phyloP scores from a whole-genome alignment of 2,888 invertebrate species.

The Agrotis puta region DNA sequence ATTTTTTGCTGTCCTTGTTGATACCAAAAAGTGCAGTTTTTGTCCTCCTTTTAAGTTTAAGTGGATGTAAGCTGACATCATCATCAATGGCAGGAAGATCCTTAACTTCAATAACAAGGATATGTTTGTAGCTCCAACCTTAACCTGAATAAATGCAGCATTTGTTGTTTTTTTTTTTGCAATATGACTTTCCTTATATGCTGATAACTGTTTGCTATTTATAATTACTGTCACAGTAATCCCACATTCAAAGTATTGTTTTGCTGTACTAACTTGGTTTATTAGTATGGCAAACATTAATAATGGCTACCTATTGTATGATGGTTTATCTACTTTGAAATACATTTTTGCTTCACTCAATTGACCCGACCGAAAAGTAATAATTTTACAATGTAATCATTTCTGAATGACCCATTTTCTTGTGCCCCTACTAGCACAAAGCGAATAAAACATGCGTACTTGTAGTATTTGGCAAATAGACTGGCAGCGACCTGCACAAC shows the following conservation, averaged over 20 bases:
- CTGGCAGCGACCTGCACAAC: not conserved
- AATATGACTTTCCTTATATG: conserved; percentile 8
- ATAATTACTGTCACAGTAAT: not conserved
- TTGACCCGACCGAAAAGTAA: not conserved
- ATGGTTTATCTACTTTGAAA: not conserved
- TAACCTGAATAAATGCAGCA: conserved; percentile 24
- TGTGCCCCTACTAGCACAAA: not conserved
- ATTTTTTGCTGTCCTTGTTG: not conserved
- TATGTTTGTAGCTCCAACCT: conserved; percentile 10
- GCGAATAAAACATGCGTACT: not conserved
- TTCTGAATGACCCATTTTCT: conserved; percentile 19
- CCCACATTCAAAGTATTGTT: not conserved
- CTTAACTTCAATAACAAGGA: conserved; percentile 20
- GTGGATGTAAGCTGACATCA: conserved; percentile 24
- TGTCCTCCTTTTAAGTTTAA: conserved; percentile 17
- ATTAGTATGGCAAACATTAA: not conserved
- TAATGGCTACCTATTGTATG: not conserved
- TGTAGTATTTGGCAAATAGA: not conserved
- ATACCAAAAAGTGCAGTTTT: not conserved
- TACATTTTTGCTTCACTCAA: not conserved
- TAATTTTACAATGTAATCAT: conserved; percentile 1
- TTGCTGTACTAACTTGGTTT: not conserved
- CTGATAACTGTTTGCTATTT: not conserved
- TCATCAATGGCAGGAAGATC: conserved; percentile 35
- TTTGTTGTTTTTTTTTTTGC: conserved; percentile 12